Conservation (phyloP, 2,113 vertebrate genomes). For the Oryzias woworae region DNA sequence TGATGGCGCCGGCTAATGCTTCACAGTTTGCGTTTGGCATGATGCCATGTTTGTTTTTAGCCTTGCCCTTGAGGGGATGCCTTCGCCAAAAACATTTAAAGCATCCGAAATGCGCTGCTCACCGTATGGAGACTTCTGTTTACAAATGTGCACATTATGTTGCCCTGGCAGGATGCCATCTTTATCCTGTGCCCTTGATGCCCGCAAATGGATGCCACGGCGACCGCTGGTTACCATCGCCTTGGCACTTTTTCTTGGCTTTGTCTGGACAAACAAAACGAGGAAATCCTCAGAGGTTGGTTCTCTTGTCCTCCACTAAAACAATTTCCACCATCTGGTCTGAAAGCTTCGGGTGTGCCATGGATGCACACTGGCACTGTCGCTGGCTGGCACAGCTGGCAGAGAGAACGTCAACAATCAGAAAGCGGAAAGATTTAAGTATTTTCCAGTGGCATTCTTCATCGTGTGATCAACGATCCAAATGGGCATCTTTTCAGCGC, state of each 20-base stretch:
- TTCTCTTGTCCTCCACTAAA: conserved; percentile 39
- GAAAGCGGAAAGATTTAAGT: conserved; percentile 16
- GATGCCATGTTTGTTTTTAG: conserved; percentile 60
- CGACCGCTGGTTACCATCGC: conserved; percentile 58
- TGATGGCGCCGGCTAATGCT: conserved; percentile 21
- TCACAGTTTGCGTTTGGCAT: conserved; percentile 59
- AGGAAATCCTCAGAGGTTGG: conserved; percentile 64
- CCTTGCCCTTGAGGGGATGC: conserved; percentile 59
- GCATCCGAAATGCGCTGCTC: conserved; percentile 52
- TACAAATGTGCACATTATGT: conserved; percentile 48
- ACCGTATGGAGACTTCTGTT: conserved; percentile 53
- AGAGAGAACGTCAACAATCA: conserved; percentile 17
- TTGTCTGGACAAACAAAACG: conserved; percentile 63
- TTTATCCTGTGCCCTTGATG: conserved; percentile 48
- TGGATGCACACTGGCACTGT: conserved; percentile 42
- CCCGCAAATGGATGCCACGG: conserved; percentile 62
- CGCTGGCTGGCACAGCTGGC: conserved; percentile 57
- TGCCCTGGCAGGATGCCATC: conserved; percentile 68
- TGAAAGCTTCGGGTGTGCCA: conserved; percentile 26
- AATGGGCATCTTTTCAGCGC: conserved; percentile 8
- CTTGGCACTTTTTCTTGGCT: conserved; percentile 56
- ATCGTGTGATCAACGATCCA: conserved; percentile 16
- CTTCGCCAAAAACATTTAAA: conserved; percentile 50
- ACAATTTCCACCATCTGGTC: conserved; percentile 30
- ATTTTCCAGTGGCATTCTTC: conserved; percentile 23